These are phyloP conservation scores for Potamarius usumacintae DNA, from an alignment of 2,113 vertebrate genomes.

Conservation along the genomic window DNA sequence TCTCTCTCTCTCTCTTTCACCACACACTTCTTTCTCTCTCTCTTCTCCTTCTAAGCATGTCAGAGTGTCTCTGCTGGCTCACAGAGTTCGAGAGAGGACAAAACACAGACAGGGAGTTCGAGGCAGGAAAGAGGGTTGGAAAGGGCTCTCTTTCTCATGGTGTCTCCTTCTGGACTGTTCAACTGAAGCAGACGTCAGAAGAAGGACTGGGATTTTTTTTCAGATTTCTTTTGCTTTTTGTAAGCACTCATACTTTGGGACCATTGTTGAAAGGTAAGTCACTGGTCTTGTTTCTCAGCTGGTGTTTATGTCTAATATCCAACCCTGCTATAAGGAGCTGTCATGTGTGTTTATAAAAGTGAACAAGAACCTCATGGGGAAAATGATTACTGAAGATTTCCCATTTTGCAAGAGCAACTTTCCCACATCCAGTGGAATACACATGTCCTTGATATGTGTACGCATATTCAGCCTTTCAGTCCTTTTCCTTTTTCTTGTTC, in stretches of 20 bases:
- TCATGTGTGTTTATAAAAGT: constrained; percentile 1
- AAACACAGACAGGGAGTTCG: constrained; percentile 53
- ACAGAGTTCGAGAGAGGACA: constrained; percentile 56
- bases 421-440: background rate
- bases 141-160: constrained; percentile 58
- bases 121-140: constrained; percentile 45
- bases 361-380: background rate
- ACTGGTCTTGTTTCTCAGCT: constrained; percentile 12
- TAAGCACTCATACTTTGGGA: constrained; percentile 13
- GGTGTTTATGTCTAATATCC: constrained; percentile 2
- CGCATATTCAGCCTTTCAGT: background rate
- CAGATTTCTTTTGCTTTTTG: constrained; percentile 19
- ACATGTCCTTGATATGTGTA: background rate
- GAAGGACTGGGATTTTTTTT: constrained; percentile 52
- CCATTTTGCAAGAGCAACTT: background rate
- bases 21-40: constrained; percentile 56
- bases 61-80: constrained; percentile 56
- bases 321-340: background rate
- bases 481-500: background rate
- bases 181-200: constrained; percentile 57
- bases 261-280: constrained; percentile 41
- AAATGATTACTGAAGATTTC: constrained; percentile 20
- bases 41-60: constrained; percentile 61
- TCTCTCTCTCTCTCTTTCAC: constrained; percentile 59
- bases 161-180: constrained; percentile 40